Evolutionary conservation across 2,113 vertebrate species (phyloP).

Genomic region (Sapayoa aenigma): DNA sequence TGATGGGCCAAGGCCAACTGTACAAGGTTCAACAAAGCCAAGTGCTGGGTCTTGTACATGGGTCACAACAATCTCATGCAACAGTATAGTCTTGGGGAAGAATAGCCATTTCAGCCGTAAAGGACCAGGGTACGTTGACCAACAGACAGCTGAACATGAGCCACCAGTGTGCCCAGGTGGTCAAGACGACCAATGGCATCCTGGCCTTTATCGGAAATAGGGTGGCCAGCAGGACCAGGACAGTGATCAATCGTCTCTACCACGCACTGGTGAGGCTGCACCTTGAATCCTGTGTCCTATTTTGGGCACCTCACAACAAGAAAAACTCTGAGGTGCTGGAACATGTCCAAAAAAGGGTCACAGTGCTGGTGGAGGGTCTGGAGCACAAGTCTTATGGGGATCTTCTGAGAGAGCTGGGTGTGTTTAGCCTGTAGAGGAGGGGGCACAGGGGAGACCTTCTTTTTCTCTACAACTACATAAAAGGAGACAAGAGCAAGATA

Average conservation of each 20-base stretch:
- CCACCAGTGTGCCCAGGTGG: not conserved
- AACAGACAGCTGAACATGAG: not conserved
- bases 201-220: not conserved
- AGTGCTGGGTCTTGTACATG: not conserved
- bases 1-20: not conserved
- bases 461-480: not conserved
- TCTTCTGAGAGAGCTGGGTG: fast-evolving
- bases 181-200: not conserved
- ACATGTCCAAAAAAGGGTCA: not conserved
- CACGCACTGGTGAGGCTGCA: not conserved
- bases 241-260: not conserved
- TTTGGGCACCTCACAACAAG: not conserved
- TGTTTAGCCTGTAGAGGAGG: not conserved
- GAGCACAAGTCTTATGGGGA: not conserved
- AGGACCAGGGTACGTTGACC: fast-evolving
- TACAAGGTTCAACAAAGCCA: not conserved
- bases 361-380: not conserved
- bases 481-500: not conserved
- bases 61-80: not conserved
- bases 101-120: not conserved
- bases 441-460: not conserved
- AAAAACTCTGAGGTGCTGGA: not conserved
- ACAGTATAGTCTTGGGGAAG: fast-evolving
- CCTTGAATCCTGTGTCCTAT: fast-evolving
- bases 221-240: not conserved